A percentile compares a stretch with the other conserved stretches of the same genome.
Conservation (phyloP, 2,888 invertebrate genomes). For the Plebejus anna region DNA sequence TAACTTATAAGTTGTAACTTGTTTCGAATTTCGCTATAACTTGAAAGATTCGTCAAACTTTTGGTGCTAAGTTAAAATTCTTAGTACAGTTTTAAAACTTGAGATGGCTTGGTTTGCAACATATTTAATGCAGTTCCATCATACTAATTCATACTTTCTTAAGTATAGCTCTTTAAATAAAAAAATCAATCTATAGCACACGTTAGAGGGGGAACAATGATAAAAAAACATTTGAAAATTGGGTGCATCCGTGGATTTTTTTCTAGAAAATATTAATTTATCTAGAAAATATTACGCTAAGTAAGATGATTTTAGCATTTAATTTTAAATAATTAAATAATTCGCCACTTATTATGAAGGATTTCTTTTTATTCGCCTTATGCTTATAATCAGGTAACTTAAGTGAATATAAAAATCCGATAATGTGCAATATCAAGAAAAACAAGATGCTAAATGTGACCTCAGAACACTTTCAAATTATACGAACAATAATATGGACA, state of each 20-base stretch:
- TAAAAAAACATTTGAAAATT: no score
- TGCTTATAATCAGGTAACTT: neutral
- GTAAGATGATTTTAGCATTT: no score
- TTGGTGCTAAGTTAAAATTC: slow-evolving; percentile 5
- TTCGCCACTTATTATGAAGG: no score
- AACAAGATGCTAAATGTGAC: slow-evolving; percentile 22
- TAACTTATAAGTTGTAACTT: neutral
- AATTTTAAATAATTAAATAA: no score
- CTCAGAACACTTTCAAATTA: slow-evolving; percentile 28
- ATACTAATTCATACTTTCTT: neutral
- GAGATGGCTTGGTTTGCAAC: neutral
- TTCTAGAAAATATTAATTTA: no score
- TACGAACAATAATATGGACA: slow-evolving; percentile 12
- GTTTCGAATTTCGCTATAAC: neutral
- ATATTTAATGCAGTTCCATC: neutral
- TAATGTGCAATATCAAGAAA: slow-evolving; percentile 2
- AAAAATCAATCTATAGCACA: no score
- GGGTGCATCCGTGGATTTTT: no score
- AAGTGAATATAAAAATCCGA: neutral
- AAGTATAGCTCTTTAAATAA: no score
- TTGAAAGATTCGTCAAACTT: slow-evolving; percentile 2
- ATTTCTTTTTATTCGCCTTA: neutral
- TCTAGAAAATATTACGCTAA: no score
- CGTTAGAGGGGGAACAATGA: no score
- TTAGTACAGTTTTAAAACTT: neutral